Percentiles rank a stretch among this genome's conserved stretches.
phyloP scores from a whole-genome alignment of 1,140 invertebrate species.

The Drosophila tropicalis region DNA sequence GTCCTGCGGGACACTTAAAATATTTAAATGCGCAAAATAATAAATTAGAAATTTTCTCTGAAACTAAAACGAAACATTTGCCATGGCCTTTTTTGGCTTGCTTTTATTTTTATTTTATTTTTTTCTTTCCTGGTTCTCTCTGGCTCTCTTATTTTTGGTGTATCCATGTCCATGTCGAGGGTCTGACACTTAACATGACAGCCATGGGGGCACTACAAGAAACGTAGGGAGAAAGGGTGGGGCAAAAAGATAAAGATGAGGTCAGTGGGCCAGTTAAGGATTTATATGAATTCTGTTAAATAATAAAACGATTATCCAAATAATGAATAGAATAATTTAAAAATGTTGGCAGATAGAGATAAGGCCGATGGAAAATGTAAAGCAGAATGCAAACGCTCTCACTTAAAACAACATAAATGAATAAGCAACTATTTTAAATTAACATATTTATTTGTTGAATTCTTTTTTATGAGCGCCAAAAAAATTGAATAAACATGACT shows the following conservation, averaged over 20 bases:
- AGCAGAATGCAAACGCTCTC: background rate
- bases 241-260: background rate
- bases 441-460: too few species aligned
- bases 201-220: slow-evolving; percentile 18
- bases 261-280: slow-evolving; percentile 36
- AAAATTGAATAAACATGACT: too few species aligned
- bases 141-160: background rate
- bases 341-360: background rate
- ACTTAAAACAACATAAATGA: background rate
- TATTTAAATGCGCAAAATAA: slow-evolving; percentile 82
- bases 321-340: slow-evolving; percentile 18
- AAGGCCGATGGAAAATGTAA: too few species aligned
- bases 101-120: background rate
- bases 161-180: slow-evolving; percentile 43
- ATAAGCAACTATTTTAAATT: background rate
- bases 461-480: too few species aligned
- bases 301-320: slow-evolving; percentile 47
- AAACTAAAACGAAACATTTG: slow-evolving; percentile 56
- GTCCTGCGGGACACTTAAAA: slow-evolving; percentile 77
- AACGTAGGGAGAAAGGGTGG: background rate
- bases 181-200: slow-evolving; percentile 61
- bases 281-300: slow-evolving; percentile 42
- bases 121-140: background rate
- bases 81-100: slow-evolving; percentile 16
- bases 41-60: slow-evolving; percentile 74